Percentiles rank a stretch among this genome's conserved stretches.
phyloP scores from a whole-genome alignment of 2,113 vertebrate species.

The Nestor notabilis region DNA sequence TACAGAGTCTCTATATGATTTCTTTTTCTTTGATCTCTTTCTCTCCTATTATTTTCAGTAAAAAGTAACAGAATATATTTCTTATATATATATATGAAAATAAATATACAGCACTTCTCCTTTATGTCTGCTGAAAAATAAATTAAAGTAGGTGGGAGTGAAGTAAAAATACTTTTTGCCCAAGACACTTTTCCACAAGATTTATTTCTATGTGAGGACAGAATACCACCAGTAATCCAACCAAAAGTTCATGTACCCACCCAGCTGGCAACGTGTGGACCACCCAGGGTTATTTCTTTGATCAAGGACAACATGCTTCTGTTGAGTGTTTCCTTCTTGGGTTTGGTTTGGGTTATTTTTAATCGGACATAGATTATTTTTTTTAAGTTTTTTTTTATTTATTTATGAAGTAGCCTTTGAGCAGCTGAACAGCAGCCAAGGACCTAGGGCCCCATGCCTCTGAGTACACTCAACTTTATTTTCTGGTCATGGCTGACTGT shows the following conservation, averaged over 20 bases:
- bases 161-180: background rate
- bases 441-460: background rate
- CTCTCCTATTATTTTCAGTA: background rate
- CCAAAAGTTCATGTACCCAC: background rate
- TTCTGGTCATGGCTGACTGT: background rate
- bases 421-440: background rate
- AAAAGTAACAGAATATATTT: background rate
- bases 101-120: background rate
- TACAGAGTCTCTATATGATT: background rate
- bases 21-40: background rate
- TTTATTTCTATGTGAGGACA: background rate
- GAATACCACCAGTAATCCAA: background rate
- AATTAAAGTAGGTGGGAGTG: background rate
- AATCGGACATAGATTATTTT: background rate
- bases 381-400: background rate
- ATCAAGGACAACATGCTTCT: background rate
- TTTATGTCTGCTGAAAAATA: background rate
- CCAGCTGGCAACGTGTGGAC: conserved; percentile 26
- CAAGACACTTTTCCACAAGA: background rate
- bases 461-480: background rate
- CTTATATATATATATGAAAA: background rate
- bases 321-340: background rate
- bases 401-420: background rate
- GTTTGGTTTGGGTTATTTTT: background rate
- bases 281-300: conserved; percentile 32